phyloP scores from a whole-genome alignment of 2,113 vertebrate genomes.

The Aegotheles bennettii region DNA sequence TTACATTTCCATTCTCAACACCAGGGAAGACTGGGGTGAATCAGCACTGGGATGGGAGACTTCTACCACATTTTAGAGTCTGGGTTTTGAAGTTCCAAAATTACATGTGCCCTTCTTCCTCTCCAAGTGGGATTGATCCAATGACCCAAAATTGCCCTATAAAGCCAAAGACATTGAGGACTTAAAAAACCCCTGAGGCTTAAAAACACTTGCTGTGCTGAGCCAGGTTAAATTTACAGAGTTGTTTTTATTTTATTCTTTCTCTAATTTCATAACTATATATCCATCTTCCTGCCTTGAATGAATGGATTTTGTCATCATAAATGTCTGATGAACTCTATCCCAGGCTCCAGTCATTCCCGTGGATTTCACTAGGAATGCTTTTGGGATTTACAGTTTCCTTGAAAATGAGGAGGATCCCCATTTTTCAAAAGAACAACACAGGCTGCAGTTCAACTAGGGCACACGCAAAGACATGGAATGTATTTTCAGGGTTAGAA shows the following conservation, averaged over 20 bases:
- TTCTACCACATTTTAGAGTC: not conserved
- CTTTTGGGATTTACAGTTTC: not conserved
- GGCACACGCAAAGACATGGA: not conserved
- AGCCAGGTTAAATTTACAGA: not conserved
- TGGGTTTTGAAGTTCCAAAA: not conserved
- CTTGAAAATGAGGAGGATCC: not conserved
- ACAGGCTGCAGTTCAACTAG: not conserved
- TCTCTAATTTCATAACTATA: not conserved
- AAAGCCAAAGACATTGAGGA: not conserved
- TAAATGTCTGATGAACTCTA: not conserved
- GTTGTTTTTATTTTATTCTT: not conserved
- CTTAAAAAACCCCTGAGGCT: not conserved
- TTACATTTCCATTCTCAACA: not conserved
- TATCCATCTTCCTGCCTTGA: not conserved
- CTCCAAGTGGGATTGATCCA: not conserved
- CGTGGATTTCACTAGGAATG: not conserved
- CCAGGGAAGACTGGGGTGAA: not conserved
- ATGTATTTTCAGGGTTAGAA: not conserved
- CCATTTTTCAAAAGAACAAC: not conserved
- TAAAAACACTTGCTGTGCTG: not conserved
- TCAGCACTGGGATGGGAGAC: not conserved
- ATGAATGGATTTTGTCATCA: not conserved
- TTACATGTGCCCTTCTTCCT: not conserved
- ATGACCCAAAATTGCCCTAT: not conserved
- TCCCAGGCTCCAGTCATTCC: not conserved